phyloP scores from a whole-genome alignment of 2,888 invertebrate genomes.

The Dysmachus trigonus region DNA sequence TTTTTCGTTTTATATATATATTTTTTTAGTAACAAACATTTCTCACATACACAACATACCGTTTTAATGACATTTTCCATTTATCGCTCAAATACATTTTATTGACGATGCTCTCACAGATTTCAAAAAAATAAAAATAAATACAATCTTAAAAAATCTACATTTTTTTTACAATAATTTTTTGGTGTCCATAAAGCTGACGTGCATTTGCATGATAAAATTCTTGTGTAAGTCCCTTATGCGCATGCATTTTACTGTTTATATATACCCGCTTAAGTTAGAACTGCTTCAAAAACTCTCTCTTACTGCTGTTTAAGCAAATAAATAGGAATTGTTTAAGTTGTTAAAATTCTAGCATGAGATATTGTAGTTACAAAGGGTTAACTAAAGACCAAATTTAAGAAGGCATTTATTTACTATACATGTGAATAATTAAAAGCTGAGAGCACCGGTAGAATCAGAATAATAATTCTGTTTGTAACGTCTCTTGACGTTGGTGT shows the following conservation, averaged over 20 bases:
- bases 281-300: neutral
- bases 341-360: neutral
- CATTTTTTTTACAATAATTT: conserved; percentile 4
- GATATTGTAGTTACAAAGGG: neutral
- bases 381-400: neutral
- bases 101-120: neutral
- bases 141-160: neutral
- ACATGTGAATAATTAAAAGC: neutral
- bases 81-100: neutral
- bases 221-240: conserved; percentile 10
- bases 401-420: neutral
- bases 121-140: neutral
- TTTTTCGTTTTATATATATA: conserved; percentile 5
- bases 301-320: neutral
- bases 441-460: neutral
- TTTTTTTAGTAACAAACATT: neutral
- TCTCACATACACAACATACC: neutral
- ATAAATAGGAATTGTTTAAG: neutral
- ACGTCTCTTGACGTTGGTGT: neutral
- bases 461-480: neutral
- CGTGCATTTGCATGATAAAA: conserved; percentile 25
- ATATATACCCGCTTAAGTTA: neutral
- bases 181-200: conserved; percentile 3
- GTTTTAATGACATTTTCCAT: neutral
- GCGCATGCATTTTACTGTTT: conserved; percentile 6